Base-by-base conservation (phyloP, 2,113 vertebrate species). In the Nannospalax galili region DNA sequence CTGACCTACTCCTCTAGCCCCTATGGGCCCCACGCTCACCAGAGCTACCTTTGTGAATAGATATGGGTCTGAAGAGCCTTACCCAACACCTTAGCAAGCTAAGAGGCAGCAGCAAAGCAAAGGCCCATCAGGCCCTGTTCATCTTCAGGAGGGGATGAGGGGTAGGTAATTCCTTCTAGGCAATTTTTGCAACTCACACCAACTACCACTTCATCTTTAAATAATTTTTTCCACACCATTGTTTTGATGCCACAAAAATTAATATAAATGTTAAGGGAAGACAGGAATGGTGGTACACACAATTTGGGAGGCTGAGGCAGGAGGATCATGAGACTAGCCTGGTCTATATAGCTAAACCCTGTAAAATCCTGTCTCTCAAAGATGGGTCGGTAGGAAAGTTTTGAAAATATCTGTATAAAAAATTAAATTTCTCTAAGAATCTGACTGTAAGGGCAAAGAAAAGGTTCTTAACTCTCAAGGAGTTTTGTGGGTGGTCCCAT, bases 161-260 rank as follows among this genome's bases (percentile, higher is more conserved):
- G 1, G 0, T 0, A 3, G 81, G 3, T 0, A 62, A 48, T 56
- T 96, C 80, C 92, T 62, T 91, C 92, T 87, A 98, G 89, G 62
- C 11, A 79, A 64, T 64, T 87, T 75, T 48, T 91, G 65, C 0
- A 37, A 65, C 62, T 85, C 75, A 30, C 77, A 88, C n/a, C 91
- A 97, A 94, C 65, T 62, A 84, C 42, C 0, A 1, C 0, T 42
- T 75, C 81, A 7, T 48, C 52, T 92, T 88, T 78, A 90, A 28
- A 15, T 93, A 58, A 10, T 22, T 42, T 58, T 69, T 78, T n/a
- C 0, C 0, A 2, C 0, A 22, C 58, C 62, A 9, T 82, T 7
- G 8, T 86, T 97, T 97, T 97, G 93, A 97, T 94, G 89, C 84
- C 92, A 40, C 16, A 93, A 96, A 97, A 72, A 56, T 35, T 48